phyloP scores from a whole-genome alignment of 2,888 invertebrate species.

The Parnassius orleans region DNA sequence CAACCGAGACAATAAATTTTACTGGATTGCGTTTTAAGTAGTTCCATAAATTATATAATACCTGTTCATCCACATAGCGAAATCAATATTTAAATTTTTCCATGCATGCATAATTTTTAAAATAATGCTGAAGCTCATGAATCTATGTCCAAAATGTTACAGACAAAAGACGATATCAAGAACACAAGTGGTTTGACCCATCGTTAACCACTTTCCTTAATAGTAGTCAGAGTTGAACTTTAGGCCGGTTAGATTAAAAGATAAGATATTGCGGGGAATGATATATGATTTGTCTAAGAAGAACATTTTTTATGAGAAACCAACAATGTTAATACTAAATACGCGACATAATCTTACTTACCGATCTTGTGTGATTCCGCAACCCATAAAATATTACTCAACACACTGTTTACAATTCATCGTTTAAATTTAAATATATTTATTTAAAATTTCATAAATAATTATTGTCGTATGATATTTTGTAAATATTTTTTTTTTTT shows the following conservation, averaged over 20 bases:
- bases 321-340: constrained; percentile 13
- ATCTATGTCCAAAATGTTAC: constrained; percentile 49
- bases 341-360: constrained; percentile 13
- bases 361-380: neutral
- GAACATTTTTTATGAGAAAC: constrained; percentile 15
- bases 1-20: neutral
- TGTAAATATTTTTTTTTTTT: too few relatives aligned
- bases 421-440: neutral
- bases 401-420: neutral
- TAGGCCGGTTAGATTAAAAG: constrained; percentile 44
- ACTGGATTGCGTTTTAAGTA: constrained; percentile 2
- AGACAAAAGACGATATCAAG: constrained; percentile 21
- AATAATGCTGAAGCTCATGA: constrained; percentile 34
- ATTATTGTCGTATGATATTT: too few relatives aligned
- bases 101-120: constrained; percentile 16
- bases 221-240: constrained; percentile 42
- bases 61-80: constrained; percentile 1
- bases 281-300: constrained; percentile 20
- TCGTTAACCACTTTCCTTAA: constrained; percentile 47
- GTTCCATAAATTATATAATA: constrained; percentile 14
- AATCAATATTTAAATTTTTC: neutral
- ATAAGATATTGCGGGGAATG: constrained; percentile 36
- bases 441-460: too few relatives aligned
- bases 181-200: constrained; percentile 43
- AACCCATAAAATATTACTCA: constrained; percentile 9